A percentile compares a stretch with the other conserved stretches of the same genome.
Conservation (phyloP, 2,888 invertebrate species). For the Athalia rosae region DNA sequence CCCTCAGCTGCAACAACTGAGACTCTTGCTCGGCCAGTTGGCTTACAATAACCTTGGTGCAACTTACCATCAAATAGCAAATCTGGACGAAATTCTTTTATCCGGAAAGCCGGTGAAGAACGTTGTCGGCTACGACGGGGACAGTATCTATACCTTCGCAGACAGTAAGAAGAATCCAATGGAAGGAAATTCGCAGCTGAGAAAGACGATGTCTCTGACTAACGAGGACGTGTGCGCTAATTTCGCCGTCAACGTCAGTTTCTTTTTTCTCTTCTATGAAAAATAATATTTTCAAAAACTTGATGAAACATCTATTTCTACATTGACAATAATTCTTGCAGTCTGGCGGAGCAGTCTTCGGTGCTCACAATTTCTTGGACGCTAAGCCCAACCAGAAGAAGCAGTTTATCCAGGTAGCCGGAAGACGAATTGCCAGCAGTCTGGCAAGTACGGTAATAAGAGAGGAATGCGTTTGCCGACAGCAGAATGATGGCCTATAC, state of each 20-base stretch:
- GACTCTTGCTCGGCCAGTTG: constrained; percentile 65
- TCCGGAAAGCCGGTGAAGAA: constrained; percentile 77
- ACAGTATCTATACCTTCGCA: constrained; percentile 79
- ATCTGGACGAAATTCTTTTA: constrained; percentile 76
- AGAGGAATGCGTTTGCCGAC: constrained; percentile 69
- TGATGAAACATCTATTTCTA: constrained; percentile 17
- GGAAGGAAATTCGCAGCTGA: constrained; percentile 76
- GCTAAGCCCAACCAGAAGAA: constrained; percentile 78
- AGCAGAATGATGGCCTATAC: constrained; percentile 57
- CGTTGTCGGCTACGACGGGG: constrained; percentile 78
- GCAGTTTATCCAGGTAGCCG: constrained; percentile 76
- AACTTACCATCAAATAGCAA: constrained; percentile 78
- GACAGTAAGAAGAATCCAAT: constrained; percentile 80
- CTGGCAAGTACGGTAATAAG: constrained; percentile 64
- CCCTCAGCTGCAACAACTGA: constrained; percentile 68
- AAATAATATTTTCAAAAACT: neutral
- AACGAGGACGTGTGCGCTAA: constrained; percentile 80
- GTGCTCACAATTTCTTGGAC: constrained; percentile 77
- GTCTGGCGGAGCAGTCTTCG: constrained; percentile 81
- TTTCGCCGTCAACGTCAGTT: constrained; percentile 79
- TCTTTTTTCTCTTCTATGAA: neutral
- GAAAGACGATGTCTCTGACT: constrained; percentile 76
- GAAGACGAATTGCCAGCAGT: constrained; percentile 67
- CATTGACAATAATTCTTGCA: constrained; percentile 65
- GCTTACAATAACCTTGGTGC: constrained; percentile 78